Percentiles rank a stretch among this genome's conserved stretches.
Evolutionary conservation across 2,797 vertebrate species (phyloP).

Genomic region (Siniperca obscura): DNA sequence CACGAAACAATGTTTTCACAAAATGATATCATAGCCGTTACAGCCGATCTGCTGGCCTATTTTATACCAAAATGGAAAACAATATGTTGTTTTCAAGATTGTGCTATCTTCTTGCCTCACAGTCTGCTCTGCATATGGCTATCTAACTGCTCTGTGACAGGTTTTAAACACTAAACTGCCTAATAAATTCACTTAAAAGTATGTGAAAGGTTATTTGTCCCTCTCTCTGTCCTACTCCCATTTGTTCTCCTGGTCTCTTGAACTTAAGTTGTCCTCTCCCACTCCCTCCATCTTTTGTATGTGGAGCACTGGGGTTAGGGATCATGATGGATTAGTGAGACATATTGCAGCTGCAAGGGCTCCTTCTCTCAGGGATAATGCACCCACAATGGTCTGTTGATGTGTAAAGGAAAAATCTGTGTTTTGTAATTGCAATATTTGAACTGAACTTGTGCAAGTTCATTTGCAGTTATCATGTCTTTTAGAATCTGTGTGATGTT

Average conservation of each 20-base stretch:
- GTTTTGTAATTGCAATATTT: conserved; percentile 42
- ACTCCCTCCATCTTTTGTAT: conserved; percentile 80
- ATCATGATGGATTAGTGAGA: conserved; percentile 85
- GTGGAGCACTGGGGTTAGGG: conserved; percentile 76
- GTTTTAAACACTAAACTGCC: conserved; percentile 53
- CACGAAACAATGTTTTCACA: conserved; percentile 62
- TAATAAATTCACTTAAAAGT: conserved; percentile 66
- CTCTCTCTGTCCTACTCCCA: conserved; percentile 67
- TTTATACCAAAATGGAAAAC: conserved; percentile 33
- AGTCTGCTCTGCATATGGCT: conserved; percentile 28
- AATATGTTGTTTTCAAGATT: conserved; percentile 52
- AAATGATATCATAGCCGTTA: conserved; percentile 35
- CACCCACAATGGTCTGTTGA: conserved; percentile 61
- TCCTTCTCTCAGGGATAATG: conserved; percentile 74
- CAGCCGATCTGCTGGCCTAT: conserved; percentile 13
- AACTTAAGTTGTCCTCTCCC: conserved; percentile 82
- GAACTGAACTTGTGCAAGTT: conserved; percentile 5
- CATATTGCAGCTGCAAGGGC: conserved; percentile 80
- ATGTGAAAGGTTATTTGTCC: conserved; percentile 77
- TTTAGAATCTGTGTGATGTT: not conserved
- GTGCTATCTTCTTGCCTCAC: conserved; percentile 31
- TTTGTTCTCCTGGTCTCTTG: conserved; percentile 80
- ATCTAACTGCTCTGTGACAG: conserved; percentile 47
- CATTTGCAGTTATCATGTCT: conserved; percentile 17
- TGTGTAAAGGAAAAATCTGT: conserved; percentile 54